Base-by-base conservation (phyloP, 2,888 invertebrate species). In the Dryocosmus kuriphilus region DNA sequence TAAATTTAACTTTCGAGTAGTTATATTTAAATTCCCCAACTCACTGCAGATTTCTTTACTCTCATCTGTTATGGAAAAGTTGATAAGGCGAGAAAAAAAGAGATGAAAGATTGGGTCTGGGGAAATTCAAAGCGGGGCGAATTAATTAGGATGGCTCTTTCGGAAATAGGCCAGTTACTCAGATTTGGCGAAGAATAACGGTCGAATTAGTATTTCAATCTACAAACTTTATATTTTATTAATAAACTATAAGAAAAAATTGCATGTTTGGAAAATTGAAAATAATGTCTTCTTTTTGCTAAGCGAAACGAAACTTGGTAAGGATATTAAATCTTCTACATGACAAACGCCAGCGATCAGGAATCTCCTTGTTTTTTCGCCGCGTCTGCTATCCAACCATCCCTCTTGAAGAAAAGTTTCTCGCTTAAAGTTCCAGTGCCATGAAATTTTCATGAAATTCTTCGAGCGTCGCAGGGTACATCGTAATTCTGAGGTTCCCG, bases 361-460 rank as follows among this genome's bases (percentile, higher is more conserved):
- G 51, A 71, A 30, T 30, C 30, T 71, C n/a, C 51, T 71, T 51
- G 71, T 71, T 51, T 71, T 71, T 71, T 71, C 22, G 30, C 14
- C 71, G 46, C 32, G 51, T 71, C 71, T 71, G 22, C 71, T 32
- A 71, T 71, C 71, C 46, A 71, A 30, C 51, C 30, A 71, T 71
- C 30, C 30, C 71, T 71, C 71, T 51, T 71, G 51, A 51, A 71
- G 71, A 71, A 80, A 81, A 82, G 80, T 81, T 81, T 79, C 76
- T 80, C 81, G 80, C 71, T 76, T 78, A 22, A 82, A 82, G 80
- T 82, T 81, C 77, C 80, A 71, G 77, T 78, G 79, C 75, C 78
- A 82, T 82, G 79, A 79, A 82, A 81, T 82, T 82, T 82, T 82
- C 81, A 81, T 81, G 82, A 82, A 78, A 81, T 76, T 79, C 77